These are phyloP conservation scores for Oreotrochilus melanogaster DNA, from an alignment of 2,113 vertebrate species.

Conservation along the genomic window DNA sequence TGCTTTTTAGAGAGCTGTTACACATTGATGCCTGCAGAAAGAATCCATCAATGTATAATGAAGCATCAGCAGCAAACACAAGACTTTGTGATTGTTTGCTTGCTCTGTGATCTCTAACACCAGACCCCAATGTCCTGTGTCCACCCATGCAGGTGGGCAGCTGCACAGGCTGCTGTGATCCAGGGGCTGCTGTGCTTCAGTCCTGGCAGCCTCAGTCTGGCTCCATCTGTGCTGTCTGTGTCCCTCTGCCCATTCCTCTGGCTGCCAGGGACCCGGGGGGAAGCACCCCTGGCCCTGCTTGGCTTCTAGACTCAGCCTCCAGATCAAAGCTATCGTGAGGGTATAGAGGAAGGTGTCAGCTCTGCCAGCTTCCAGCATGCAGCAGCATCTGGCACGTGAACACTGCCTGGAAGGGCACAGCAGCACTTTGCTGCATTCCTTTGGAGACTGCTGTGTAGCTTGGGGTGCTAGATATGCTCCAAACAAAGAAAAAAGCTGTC, in stretches of 20 bases:
- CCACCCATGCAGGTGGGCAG: neutral
- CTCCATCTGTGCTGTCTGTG: accelerated
- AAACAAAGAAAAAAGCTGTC: neutral
- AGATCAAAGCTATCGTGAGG: neutral
- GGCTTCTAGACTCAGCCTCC: neutral
- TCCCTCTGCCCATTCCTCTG: neutral
- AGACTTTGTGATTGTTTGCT: neutral
- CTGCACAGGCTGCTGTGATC: neutral
- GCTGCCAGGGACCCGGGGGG: neutral
- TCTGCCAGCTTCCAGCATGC: neutral
- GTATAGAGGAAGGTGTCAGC: neutral
- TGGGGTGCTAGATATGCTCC: neutral
- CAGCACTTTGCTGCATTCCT: accelerated
- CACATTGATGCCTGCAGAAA: neutral
- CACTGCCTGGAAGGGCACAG: accelerated
- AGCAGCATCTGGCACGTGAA: accelerated
- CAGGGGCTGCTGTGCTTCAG: neutral
- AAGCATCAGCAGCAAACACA: neutral
- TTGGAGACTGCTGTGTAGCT: neutral
- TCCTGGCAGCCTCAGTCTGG: neutral
- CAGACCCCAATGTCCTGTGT: neutral
- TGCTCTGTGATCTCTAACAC: neutral
- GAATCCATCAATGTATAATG: neutral
- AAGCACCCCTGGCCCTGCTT: neutral
- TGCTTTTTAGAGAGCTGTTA: neutral